Percentiles rank a stretch among this genome's conserved stretches.
phyloP scores from a whole-genome alignment of 2,797 vertebrate genomes.

The Bryconaethiops microstoma region DNA sequence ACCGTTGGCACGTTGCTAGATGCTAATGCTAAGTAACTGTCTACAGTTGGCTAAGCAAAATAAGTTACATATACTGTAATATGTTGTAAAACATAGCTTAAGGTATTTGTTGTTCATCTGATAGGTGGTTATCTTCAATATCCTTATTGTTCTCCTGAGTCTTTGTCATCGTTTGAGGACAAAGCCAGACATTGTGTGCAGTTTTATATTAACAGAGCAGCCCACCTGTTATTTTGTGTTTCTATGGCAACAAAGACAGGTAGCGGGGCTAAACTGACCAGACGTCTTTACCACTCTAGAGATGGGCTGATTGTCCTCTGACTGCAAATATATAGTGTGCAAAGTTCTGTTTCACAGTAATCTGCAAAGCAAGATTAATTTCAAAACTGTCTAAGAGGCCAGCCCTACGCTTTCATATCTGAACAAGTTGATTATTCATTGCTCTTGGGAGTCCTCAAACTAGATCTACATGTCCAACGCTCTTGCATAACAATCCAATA shows the following conservation, averaged over 20 bases:
- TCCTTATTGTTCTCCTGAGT: neutral
- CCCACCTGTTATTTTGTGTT: constrained; percentile 59
- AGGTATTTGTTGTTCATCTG: neutral
- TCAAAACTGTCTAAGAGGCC: neutral
- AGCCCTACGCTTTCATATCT: neutral
- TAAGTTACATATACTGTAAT: neutral
- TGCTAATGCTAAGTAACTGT: neutral
- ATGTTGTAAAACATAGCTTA: neutral
- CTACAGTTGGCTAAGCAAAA: neutral
- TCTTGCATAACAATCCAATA: neutral
- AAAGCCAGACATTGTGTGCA: neutral
- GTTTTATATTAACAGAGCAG: constrained; percentile 16
- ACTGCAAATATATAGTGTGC: too few relatives aligned
- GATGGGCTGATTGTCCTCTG: too few relatives aligned
- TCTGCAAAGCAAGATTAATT: neutral
- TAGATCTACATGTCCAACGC: neutral
- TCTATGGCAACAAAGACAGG: neutral
- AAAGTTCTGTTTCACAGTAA: neutral
- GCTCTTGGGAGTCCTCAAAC: neutral
- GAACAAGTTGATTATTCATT: too few relatives aligned
- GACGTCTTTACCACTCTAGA: neutral
- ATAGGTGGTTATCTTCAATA: neutral
- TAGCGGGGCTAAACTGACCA: too few relatives aligned
- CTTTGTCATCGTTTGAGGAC: neutral
- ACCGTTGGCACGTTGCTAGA: neutral